Evolutionary conservation across 2,888 invertebrate genomes (phyloP), one percentile per base, ranked within the genome.

Genomic region (Silvanus unidentatus): DNA sequence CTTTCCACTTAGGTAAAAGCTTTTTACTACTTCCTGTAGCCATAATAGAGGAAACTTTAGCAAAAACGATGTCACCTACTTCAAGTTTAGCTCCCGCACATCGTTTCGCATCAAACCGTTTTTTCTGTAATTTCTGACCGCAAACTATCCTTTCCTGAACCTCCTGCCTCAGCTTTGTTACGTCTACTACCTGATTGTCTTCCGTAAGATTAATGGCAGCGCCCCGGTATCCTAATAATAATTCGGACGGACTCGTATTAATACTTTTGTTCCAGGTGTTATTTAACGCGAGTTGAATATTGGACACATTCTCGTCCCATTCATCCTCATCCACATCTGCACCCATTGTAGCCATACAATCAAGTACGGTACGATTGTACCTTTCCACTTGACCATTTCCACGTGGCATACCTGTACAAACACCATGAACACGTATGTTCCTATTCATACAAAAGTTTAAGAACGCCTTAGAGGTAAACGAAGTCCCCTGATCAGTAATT

Each of bases 281-380:
- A 38, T 65, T 63, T 1, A 64, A 49, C 0, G 43, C 47, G 32
- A 38, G 15, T 43, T 52, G 47, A 16, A 52, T 41, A 12, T 34
- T 16, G 22, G 2, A 47, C 51, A 62, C 39, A 22, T 47, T 16
- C 11, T 47, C 36, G 43, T 62, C 61, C 58, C 58, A 59, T 12
- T 12, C 5, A 37, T 55, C 47, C 14, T 55, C 54, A 5, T 47
- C 42, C 1, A 39, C 27, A n/a, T 52, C 51, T 1, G 52, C 53
- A 28, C 53, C 47, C 22, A 55, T 56, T 6, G 59, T 42, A 5
- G 52, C 52, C 6, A 59, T 40, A 10, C 45, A 29, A 22, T 41
- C 42, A n/a, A 44, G 22, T 11, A 50, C 34, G 2, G 38, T 44
- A 2, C 16, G 39, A 41, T 44, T 47, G 9, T 39, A 15, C 16